Percentiles rank a stretch among this genome's conserved stretches.
phyloP scores from a whole-genome alignment of 2,888 invertebrate genomes.

The Alloscopus bannaensis region DNA sequence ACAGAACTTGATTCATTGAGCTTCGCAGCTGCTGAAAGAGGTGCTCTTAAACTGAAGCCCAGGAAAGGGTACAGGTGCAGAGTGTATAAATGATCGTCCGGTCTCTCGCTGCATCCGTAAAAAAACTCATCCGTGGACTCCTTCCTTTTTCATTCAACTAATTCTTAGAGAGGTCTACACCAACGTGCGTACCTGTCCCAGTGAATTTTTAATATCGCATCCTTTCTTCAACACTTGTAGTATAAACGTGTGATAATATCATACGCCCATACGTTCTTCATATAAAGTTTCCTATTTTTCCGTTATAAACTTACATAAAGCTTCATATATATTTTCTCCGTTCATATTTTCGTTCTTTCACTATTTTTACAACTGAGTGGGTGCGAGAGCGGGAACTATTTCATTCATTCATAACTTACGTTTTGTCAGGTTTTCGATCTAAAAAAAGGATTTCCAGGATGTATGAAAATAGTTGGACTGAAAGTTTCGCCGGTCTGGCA shows the following conservation, averaged over 20 bases:
- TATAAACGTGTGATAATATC: too few relatives aligned
- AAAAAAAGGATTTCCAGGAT: too few relatives aligned
- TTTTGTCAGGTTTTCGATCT: too few relatives aligned
- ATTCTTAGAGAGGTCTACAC: not conserved
- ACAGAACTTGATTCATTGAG: conserved; percentile 17
- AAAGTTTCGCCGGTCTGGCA: too few relatives aligned
- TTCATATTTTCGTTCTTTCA: not conserved
- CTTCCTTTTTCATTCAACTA: conserved; percentile 22
- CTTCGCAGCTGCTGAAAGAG: conserved; percentile 38
- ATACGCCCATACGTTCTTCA: too few relatives aligned
- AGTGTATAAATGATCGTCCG: conserved; percentile 47
- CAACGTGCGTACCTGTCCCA: not conserved
- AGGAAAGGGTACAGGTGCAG: conserved; percentile 55
- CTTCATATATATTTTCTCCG: conserved; percentile 23
- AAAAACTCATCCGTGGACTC: conserved; percentile 18
- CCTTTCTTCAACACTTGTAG: too few relatives aligned
- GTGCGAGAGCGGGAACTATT: conserved; percentile 31
- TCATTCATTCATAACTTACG: conserved; percentile 40
- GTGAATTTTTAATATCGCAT: not conserved
- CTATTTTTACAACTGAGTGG: conserved; percentile 31
- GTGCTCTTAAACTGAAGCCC: conserved; percentile 31
- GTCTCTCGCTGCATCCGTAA: conserved; percentile 28
- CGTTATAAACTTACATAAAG: too few relatives aligned
- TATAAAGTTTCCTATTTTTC: not conserved
- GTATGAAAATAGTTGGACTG: too few relatives aligned